Percentiles rank a stretch among this genome's conserved stretches.
Conservation (phyloP, 1,140 invertebrate species). For the Phthorimaea operculella region DNA sequence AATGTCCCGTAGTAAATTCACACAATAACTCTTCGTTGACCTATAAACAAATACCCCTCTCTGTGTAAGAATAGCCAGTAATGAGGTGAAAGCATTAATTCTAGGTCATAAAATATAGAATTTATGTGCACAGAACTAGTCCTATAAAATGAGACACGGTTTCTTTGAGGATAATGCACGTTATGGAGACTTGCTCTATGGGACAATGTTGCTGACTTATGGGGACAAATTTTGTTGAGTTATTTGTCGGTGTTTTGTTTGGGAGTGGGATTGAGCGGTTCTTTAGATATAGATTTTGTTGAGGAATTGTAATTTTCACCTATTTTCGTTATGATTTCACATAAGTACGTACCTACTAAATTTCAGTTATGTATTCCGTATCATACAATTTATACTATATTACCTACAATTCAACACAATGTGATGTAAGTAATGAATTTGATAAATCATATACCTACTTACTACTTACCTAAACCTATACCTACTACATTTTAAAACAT, state of each 20-base stretch:
- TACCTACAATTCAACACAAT: too few species aligned
- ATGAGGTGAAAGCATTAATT: conserved; percentile 58
- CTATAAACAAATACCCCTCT: conserved; percentile 51
- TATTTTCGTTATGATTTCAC: too few species aligned
- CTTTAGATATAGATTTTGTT: too few species aligned
- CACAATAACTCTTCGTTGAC: conserved; percentile 61
- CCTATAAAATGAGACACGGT: conserved; percentile 62
- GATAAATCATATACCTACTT: too few species aligned
- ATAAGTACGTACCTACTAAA: too few species aligned
- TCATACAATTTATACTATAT: too few species aligned
- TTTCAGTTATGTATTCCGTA: too few species aligned
- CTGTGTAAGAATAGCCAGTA: conserved; percentile 55
- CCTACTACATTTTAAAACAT: too few species aligned
- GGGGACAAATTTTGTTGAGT: conserved; percentile 34
- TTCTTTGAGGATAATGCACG: conserved; percentile 34
- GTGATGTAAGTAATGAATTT: too few species aligned
- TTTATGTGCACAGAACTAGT: conserved; percentile 50
- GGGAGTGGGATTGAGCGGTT: conserved; percentile 24
- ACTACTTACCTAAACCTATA: too few species aligned
- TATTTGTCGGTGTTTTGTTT: conserved; percentile 14
- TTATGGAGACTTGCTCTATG: conserved; percentile 23
- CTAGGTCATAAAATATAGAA: conserved; percentile 61
- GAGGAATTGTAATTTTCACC: too few species aligned
- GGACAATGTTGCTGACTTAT: conserved; percentile 54
- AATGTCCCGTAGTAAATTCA: conserved; percentile 22